A percentile compares a stretch with the other conserved stretches of the same genome.
These are phyloP conservation scores for Dysmachus trigonus DNA, from an alignment of 2,888 invertebrate species.

Conservation along the genomic window DNA sequence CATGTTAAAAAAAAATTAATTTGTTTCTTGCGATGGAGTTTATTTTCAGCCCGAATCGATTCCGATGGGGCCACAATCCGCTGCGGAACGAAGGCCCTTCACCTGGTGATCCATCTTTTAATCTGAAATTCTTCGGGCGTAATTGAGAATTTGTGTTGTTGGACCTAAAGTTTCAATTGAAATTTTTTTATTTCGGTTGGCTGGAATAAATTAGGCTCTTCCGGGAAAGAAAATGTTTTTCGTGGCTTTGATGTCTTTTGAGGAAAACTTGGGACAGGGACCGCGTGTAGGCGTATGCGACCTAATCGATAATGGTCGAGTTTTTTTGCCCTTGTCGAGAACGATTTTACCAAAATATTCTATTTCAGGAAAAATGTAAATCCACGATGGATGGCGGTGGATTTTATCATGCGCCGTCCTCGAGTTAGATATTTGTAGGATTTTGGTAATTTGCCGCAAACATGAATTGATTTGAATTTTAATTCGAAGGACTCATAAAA, in stretches of 20 bases:
- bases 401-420: neutral
- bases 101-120: neutral
- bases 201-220: neutral
- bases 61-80: neutral
- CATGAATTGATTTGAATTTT: neutral
- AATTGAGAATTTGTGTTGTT: constrained; percentile 16
- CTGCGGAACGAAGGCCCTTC: neutral
- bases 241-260: neutral
- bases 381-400: neutral
- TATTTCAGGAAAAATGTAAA: neutral
- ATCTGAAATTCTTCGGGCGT: neutral
- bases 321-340: neutral
- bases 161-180: neutral
- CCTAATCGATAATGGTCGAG: neutral
- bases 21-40: neutral
- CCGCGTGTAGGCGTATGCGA: neutral
- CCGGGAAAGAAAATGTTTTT: neutral
- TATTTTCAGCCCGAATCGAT: neutral
- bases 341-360: neutral
- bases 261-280: neutral
- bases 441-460: neutral
- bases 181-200: neutral
- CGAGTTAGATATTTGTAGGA: neutral
- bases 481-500: neutral
- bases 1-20: constrained; percentile 37